phyloP scores from a whole-genome alignment of 2,113 vertebrate genomes.

The Hyperopisus bebe region DNA sequence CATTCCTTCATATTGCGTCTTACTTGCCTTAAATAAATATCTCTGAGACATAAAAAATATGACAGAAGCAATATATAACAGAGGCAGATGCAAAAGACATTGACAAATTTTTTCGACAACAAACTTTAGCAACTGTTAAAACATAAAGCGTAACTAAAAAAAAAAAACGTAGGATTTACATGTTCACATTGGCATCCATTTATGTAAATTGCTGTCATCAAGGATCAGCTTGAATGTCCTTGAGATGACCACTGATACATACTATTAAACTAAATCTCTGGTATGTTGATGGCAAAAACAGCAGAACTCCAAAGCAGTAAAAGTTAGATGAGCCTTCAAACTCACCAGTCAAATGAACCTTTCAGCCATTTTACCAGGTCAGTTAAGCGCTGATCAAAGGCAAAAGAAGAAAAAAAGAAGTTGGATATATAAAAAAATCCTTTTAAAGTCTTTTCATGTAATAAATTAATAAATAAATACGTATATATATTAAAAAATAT shows the following conservation, averaged over 20 bases:
- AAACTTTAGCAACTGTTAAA: neutral
- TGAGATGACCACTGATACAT: neutral
- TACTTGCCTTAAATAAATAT: neutral
- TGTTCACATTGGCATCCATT: neutral
- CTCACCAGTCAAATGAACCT: neutral
- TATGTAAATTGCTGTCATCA: neutral
- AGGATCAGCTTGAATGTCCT: neutral
- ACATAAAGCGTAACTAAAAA: neutral
- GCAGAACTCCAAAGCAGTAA: neutral
- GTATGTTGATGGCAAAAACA: neutral
- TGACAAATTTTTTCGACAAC: neutral
- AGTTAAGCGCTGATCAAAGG: neutral
- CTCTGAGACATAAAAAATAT: neutral
- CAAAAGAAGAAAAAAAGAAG: too few relatives aligned
- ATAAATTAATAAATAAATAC: neutral
- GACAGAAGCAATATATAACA: neutral
- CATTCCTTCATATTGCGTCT: neutral
- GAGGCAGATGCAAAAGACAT: neutral
- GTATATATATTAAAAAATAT: too few relatives aligned
- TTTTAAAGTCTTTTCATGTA: neutral
- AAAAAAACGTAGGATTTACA: neutral
- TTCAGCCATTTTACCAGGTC: neutral
- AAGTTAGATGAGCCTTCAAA: neutral
- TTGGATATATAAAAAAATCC: neutral
- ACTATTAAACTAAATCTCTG: neutral